phyloP scores from a whole-genome alignment of 2,888 invertebrate genomes.

The Exephanes ischioxanthus region DNA sequence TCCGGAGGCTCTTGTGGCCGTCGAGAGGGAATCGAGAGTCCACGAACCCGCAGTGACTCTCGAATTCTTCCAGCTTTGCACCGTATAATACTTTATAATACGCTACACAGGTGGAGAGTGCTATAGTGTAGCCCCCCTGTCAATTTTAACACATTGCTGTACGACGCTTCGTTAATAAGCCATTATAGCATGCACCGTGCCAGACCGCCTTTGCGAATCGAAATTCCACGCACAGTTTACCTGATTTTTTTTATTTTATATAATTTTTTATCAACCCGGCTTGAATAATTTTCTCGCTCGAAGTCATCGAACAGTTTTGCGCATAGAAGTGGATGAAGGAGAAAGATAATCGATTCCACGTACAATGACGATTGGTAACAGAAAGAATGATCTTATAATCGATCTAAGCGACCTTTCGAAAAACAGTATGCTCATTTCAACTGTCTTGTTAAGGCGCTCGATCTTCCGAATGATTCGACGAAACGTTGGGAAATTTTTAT shows the following conservation, averaged over 20 bases:
- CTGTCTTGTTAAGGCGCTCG: background rate
- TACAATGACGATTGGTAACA: background rate
- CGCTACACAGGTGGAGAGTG: slow-evolving; percentile 16
- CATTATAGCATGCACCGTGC: slow-evolving; percentile 69
- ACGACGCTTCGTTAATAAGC: slow-evolving; percentile 78
- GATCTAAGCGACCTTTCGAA: background rate
- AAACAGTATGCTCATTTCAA: background rate
- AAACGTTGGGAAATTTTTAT: background rate
- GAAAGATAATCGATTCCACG: background rate
- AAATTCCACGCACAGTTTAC: slow-evolving; percentile 33
- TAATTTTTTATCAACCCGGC: background rate
- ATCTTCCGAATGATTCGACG: background rate
- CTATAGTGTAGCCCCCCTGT: slow-evolving; percentile 11
- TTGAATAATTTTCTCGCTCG: background rate
- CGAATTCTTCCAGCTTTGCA: slow-evolving; percentile 36
- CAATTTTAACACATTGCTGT: slow-evolving; percentile 61
- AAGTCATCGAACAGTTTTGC: background rate
- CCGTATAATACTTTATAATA: slow-evolving; percentile 6
- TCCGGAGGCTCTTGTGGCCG: background rate
- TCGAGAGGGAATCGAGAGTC: background rate
- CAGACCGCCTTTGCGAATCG: slow-evolving; percentile 40
- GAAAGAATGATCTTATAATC: background rate
- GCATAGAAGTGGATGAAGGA: background rate
- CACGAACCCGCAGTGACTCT: slow-evolving; percentile 50
- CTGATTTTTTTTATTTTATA: slow-evolving; percentile 5